A percentile compares a stretch with the other conserved stretches of the same genome.
These are phyloP conservation scores for Lanius ludovicianus DNA, from an alignment of 2,113 vertebrate species.

Conservation along the genomic window DNA sequence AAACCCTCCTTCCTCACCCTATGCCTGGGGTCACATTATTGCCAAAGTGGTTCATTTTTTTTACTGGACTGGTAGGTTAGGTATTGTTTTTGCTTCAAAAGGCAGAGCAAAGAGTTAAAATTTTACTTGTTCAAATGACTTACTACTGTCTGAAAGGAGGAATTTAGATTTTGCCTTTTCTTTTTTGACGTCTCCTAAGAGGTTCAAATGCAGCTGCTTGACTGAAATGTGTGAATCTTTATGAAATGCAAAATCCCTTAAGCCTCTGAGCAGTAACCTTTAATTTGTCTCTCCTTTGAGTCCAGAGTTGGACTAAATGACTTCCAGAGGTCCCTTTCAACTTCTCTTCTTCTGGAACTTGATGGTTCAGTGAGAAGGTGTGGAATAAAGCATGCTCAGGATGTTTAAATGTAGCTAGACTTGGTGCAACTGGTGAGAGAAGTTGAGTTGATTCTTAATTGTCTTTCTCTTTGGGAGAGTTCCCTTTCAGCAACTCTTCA, in stretches of 20 bases:
- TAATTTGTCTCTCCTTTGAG: not conserved
- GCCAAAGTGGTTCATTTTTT: not conserved
- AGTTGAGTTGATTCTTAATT: no score
- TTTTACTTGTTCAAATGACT: not conserved
- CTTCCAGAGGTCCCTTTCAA: not conserved
- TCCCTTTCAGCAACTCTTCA: not conserved
- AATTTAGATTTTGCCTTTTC: not conserved
- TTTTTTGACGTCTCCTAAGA: not conserved
- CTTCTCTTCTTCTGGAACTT: not conserved
- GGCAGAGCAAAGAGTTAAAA: not conserved
- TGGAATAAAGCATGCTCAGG: not conserved
- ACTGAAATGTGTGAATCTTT: not conserved
- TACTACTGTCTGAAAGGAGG: not conserved
- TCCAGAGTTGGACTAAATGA: not conserved
- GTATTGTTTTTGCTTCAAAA: conserved; percentile 3
- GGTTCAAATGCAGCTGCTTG: not conserved
- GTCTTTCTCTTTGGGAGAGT: not conserved
- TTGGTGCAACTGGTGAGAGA: not conserved
- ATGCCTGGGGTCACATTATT: not conserved
- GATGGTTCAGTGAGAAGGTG: not conserved
- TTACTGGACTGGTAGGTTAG: not conserved
- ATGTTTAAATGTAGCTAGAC: not conserved
- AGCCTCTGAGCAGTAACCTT: not conserved
- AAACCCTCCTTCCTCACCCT: not conserved
- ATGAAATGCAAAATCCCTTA: not conserved